Evolutionary conservation across 2,888 invertebrate genomes (phyloP), one percentile per base, ranked within the genome.

Genomic region (Listrodromus nycthemerus): DNA sequence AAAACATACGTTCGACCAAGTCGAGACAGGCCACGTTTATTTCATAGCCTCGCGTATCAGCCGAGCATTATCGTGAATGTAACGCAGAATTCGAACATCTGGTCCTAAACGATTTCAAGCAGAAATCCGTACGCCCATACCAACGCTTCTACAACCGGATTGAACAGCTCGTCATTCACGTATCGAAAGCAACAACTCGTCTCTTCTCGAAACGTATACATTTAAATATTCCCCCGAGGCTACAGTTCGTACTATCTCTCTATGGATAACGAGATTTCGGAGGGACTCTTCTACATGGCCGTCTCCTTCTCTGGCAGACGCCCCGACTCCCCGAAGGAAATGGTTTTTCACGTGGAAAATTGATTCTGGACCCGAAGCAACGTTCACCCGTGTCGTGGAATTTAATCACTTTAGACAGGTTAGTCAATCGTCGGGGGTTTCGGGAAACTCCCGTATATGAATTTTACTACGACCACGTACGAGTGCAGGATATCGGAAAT

Each of bases 321-420:
- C 48, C 48, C 21, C 6, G 71, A 65, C 58, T 58, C 16, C 30
- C 58, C 61, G 48, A 50, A 70, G 83, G 76, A 83, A 83, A 80
- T 80, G 71, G 71, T 80, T 83, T 83, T 83, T 83, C 83, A 58
- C 66, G 45, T 67, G 71, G 76, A 80, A 79, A 83, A 83, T 83
- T 83, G 70, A 58, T 83, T 83, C 71, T 50, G 66, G 58, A 33
- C 71, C 76, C 66, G 27, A 19, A 27, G 48, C 65, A 13, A 19
- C 24, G 50, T 45, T 70, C 65, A 21, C 30, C 21, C 52, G 78
- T 21, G 65, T 73, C 50, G 58, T 41, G 52, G 33, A 61, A 50
- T 71, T 66, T 83, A 61, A 80, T 83, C 41, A 52, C 16, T 66
- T 76, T 80, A 76, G 80, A 70, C 79, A 41, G 52, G 74, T 70